Conservation (phyloP, 2,113 vertebrate genomes). For the Crotophaga sulcirostris region DNA sequence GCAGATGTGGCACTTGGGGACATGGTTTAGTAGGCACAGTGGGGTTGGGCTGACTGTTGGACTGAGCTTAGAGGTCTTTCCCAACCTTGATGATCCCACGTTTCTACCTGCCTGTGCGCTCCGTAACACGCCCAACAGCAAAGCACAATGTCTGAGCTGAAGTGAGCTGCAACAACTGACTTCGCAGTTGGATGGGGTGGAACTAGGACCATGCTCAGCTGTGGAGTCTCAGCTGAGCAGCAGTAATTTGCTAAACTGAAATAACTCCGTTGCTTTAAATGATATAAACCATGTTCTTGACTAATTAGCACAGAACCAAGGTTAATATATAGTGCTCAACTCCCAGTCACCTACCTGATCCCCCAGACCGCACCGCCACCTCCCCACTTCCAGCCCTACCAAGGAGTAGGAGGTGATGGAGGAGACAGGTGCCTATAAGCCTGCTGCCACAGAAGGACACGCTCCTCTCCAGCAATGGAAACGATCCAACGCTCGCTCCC, state of each 20-base stretch:
- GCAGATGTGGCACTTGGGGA: too few relatives aligned
- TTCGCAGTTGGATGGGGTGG: neutral
- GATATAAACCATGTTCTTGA: slow-evolving; percentile 25
- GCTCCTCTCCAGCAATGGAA: neutral
- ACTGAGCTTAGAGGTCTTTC: too few relatives aligned
- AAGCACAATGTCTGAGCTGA: neutral
- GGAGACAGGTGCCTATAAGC: neutral
- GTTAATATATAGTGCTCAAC: neutral
- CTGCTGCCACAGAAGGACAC: neutral
- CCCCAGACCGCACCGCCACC: neutral
- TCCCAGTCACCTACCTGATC: neutral
- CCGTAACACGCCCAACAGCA: neutral
- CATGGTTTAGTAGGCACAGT: too few relatives aligned
- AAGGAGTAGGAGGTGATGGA: neutral
- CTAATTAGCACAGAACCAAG: slow-evolving; percentile 47
- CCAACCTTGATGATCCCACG: too few relatives aligned
- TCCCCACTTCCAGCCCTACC: neutral
- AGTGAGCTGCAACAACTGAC: neutral
- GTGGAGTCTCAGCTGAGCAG: slow-evolving; percentile 19
- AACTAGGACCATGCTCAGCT: neutral
- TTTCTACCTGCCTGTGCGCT: neutral
- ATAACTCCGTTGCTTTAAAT: neutral
- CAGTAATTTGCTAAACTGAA: slow-evolving; percentile 22
- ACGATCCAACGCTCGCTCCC: neutral
- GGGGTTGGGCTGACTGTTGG: too few relatives aligned